Evolutionary conservation across 2,888 invertebrate genomes (phyloP), one percentile per base, ranked within the genome.

Genomic region (Eristalinus aeneus): DNA sequence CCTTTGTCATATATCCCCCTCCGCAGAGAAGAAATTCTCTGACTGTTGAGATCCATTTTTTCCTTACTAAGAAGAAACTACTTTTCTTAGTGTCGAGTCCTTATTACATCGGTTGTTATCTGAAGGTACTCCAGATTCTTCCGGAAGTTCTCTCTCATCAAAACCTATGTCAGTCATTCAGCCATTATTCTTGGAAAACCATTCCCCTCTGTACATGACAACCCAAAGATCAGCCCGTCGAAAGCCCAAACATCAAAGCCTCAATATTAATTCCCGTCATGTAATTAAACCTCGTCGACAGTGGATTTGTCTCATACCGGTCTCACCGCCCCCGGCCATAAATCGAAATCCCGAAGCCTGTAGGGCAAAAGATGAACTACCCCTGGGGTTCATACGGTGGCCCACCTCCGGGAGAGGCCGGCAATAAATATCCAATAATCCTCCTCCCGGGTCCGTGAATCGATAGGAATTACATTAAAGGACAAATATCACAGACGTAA

Each of bases 381-480:
- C 65, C 77, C 58, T 58, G n/a, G 68, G 46, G 64, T 56, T 56
- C 34, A 60, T 64, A 75, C 64, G 32, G 65, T 10, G 10, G 34
- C 34, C 46, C 73, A 34, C 67, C 78, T 39, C 58, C 16, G 46
- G 8, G 58, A 22, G 22, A 73, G 56, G 61, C 58, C 16, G 11
- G 31, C 83, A 78, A 78, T 74, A 78, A 83, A 64, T 74, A 78
- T 46, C 36, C 31, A 46, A 74, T 74, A 78, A 77, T 77, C 82
- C 46, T 32, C 67, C 46, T 71, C 60, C 36, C 1, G 31, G 10
- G 16, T 67, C 54, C 63, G 63, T 64, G 56, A 73, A 78, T 78
- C 83, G 73, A 78, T 69, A 73, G 58, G 63, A n/a, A 77, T 68
- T 72, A 67, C 54, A 78, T 73, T 68, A 67, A 77, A 77, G 72